Percentiles rank a stretch among this genome's conserved stretches.
These are phyloP conservation scores for Belgica antarctica DNA, from an alignment of 2,888 invertebrate genomes.

Conservation along the genomic window DNA sequence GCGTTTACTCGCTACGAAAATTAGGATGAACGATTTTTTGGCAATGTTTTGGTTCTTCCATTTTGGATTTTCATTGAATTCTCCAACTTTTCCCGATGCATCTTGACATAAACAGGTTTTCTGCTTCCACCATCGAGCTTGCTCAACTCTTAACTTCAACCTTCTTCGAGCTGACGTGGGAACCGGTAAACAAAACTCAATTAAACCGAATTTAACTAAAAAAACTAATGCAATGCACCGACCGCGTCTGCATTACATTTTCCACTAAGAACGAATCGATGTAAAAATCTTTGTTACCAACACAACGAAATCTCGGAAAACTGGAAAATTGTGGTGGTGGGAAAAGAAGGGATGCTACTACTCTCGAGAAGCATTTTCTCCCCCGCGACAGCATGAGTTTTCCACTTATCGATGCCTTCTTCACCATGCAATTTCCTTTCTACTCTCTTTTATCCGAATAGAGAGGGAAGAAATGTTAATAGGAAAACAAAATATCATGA, in stretches of 20 bases:
- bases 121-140: no score
- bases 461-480: constrained; percentile 32
- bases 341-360: neutral
- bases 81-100: neutral
- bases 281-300: neutral
- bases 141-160: neutral
- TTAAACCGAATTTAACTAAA: neutral
- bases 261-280: neutral
- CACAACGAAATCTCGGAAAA: neutral
- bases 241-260: constrained; percentile 22
- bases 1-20: neutral
- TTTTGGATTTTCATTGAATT: constrained; percentile 20
- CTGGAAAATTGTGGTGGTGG: neutral
- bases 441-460: neutral
- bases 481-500: constrained; percentile 24
- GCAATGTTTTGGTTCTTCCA: neutral
- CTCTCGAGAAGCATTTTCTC: neutral
- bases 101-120: no score
- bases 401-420: neutral
- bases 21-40: neutral
- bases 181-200: neutral
- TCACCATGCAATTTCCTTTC: neutral
- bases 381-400: neutral
- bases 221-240: neutral
- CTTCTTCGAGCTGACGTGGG: neutral